Evolutionary conservation across 1,140 invertebrate species (phyloP), one percentile per base, ranked within the genome.

Genomic region (Bombus superbus): DNA sequence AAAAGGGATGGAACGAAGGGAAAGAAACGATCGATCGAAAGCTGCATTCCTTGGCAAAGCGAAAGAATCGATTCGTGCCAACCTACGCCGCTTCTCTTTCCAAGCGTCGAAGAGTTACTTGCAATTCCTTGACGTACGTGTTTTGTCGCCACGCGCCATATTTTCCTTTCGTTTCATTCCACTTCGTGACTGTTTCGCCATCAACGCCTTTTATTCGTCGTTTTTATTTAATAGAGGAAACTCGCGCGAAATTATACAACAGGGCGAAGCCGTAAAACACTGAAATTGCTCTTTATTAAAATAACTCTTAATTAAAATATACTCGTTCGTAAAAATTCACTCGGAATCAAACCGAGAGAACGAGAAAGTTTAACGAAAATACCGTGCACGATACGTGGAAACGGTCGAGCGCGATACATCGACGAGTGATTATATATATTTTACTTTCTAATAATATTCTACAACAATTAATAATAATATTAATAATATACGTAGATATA

Each of bases 11-110:
- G 38, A 77, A 25, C 57, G 28, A 73, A 78, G 18, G 32, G 15
- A 68, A 69, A 25, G 57, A 62, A 77, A 28, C 38, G 66, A 44
- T 71, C 75, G 83, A 80, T 69, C n/a, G 75, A 25, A 40, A n/a
- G 3, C 18, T 32, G 47, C 42, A 66, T 90, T 89, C 79, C 81
- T 87, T 89, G 85, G 78, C 78, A 59, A 71, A 18, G 72, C 32
- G 38, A 42, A 85, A 88, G 81, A 72, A 81, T 89, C 86, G 82
- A 32, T 28, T 53, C 40, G 53, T 83, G 86, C 82, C 89, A 88
- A 77, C 42, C 47, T n/a, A 59, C 32, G 69, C 74, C 72, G 78
- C 69, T 90, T 83, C 73, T 62, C 81, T 86, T 83, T 83, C 40
- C 64, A 81, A 62, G 38, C 15, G 68, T 40, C n/a, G 74, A 62